Evolutionary conservation across 2,797 vertebrate genomes (phyloP).

Genomic region (Mormyrus proboscirostris): DNA sequence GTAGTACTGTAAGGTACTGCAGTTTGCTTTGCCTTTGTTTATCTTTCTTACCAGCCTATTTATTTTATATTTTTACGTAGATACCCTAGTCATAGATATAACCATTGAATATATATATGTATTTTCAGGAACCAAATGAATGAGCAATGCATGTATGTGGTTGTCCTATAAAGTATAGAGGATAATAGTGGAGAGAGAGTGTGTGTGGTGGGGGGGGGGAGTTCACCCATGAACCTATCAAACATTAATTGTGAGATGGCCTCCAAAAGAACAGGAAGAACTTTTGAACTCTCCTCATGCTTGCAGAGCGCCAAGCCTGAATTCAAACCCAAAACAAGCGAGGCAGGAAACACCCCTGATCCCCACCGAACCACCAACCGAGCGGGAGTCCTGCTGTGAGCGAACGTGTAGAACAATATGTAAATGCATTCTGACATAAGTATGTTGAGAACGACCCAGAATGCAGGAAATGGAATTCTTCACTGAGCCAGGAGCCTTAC

Average conservation of each 20-base stretch:
- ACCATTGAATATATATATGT: background rate
- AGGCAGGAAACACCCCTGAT: background rate
- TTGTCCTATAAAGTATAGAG: background rate
- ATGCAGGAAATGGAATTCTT: background rate
- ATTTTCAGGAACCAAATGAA: background rate
- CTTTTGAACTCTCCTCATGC: background rate
- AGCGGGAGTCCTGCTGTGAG: background rate
- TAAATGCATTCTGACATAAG: conserved; percentile 8
- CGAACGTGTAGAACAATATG: background rate
- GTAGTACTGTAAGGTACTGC: background rate
- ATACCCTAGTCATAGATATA: background rate
- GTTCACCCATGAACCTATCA: background rate
- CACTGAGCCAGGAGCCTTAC: background rate
- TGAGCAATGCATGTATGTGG: background rate
- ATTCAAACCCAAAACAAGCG: background rate
- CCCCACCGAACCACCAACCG: background rate
- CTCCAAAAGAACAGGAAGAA: background rate
- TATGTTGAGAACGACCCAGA: background rate
- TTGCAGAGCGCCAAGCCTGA: background rate
- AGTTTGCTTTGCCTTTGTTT: background rate
- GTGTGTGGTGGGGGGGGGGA: background rate
- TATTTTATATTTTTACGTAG: background rate
- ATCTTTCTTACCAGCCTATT: background rate
- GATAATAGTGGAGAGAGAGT: background rate
- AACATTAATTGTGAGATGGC: background rate